phyloP scores from a whole-genome alignment of 2,888 invertebrate genomes.

The Caenorhabditis sinica region DNA sequence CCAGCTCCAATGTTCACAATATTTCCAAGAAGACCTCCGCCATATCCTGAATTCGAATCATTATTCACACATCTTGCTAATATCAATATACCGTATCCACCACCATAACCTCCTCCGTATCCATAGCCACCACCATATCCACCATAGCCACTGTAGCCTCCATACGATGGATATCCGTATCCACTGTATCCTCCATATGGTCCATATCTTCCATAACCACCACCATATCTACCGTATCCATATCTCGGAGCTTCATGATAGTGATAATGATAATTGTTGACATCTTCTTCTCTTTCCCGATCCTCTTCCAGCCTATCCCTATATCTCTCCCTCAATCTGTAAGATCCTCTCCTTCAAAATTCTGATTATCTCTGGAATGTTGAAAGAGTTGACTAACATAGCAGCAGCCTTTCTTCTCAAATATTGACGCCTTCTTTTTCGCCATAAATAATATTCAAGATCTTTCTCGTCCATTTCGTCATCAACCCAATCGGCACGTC shows the following conservation, averaged over 20 bases:
- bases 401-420: slow-evolving; percentile 41
- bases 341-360: slow-evolving; percentile 10
- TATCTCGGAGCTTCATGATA: slow-evolving; percentile 60
- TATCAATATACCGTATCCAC: slow-evolving; percentile 27
- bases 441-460: slow-evolving; percentile 69
- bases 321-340: slow-evolving; percentile 37
- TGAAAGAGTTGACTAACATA: slow-evolving; percentile 20
- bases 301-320: slow-evolving; percentile 40
- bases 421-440: slow-evolving; percentile 63
- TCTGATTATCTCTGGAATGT: background rate
- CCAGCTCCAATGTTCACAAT: slow-evolving; percentile 54
- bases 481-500: slow-evolving; percentile 63
- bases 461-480: slow-evolving; percentile 64
- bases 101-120: slow-evolving; percentile 42
- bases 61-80: background rate
- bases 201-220: slow-evolving; percentile 46
- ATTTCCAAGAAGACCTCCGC: slow-evolving; percentile 49
- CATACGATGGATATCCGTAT: slow-evolving; percentile 52
- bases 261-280: slow-evolving; percentile 63
- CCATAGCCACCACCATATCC: slow-evolving; percentile 53
- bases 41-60: slow-evolving; percentile 10
- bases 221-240: slow-evolving; percentile 48
- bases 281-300: slow-evolving; percentile 14
- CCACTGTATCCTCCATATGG: slow-evolving; percentile 56
- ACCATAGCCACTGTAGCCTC: slow-evolving; percentile 51